phyloP scores from a whole-genome alignment of 1,140 invertebrate species.

The Drepana arcuata region DNA sequence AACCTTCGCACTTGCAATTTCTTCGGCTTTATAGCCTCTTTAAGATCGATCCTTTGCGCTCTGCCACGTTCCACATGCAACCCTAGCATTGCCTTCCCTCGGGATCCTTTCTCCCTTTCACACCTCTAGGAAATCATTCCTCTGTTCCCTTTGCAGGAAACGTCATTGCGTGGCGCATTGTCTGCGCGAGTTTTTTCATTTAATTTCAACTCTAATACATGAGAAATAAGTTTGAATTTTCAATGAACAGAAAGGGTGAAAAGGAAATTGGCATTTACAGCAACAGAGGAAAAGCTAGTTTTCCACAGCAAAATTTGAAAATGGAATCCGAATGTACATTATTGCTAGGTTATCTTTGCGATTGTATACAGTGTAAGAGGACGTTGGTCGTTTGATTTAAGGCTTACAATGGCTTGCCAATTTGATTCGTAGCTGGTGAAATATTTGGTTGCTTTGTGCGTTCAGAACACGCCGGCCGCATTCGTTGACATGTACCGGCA shows the following conservation, averaged over 20 bases:
- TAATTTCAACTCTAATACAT: constrained; percentile 23
- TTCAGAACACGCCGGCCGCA: constrained; percentile 45
- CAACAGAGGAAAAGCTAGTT: constrained; percentile 65
- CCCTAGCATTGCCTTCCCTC: constrained; percentile 47
- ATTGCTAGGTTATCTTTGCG: constrained; percentile 27
- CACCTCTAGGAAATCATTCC: constrained; percentile 15
- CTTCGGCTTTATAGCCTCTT: too few relatives aligned
- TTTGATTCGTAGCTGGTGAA: too few relatives aligned
- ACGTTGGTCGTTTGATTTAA: too few relatives aligned
- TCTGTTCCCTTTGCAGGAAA: constrained; percentile 39
- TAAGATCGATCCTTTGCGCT: constrained; percentile 62
- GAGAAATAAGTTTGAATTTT: constrained; percentile 26
- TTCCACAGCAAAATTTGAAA: constrained; percentile 62
- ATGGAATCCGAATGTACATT: constrained; percentile 48
- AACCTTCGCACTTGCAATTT: too few relatives aligned
- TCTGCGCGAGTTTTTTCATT: constrained; percentile 25
- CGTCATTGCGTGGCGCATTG: constrained; percentile 69
- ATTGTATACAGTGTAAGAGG: not conserved
- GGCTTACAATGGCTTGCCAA: too few relatives aligned
- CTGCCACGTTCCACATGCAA: constrained; percentile 51
- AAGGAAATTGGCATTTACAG: constrained; percentile 69
- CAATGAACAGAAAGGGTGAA: constrained; percentile 20
- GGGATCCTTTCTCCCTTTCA: constrained; percentile 27
- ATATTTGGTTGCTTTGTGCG: constrained; percentile 34
- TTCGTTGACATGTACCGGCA: constrained; percentile 60